Evolutionary conservation across 2,797 vertebrate species (phyloP).

Genomic region (Coccyzus lansbergi): DNA sequence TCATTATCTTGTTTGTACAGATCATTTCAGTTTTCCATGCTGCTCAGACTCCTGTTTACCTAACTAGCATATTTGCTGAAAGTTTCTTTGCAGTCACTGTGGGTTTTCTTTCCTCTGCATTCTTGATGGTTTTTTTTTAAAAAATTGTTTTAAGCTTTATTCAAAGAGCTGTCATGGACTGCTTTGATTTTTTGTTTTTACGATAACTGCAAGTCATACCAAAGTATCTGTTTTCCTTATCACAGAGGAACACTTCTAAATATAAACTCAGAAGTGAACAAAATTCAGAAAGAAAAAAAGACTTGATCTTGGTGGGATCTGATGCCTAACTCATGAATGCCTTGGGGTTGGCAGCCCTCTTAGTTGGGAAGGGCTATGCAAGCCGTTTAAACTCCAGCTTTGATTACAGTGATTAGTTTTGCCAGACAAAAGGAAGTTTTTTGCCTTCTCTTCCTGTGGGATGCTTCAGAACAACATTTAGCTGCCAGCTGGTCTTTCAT

Average conservation of each 20-base stretch:
- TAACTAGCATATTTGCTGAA: neutral
- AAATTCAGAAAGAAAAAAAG: neutral
- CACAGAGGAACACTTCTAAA: conserved; percentile 12
- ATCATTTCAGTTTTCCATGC: neutral
- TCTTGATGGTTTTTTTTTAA: neutral
- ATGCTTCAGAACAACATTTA: conserved; percentile 45
- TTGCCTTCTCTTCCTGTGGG: conserved; percentile 47
- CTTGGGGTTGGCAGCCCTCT: neutral
- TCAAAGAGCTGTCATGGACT: neutral
- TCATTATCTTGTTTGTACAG: neutral
- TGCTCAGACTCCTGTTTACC: neutral
- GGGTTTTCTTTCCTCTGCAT: neutral
- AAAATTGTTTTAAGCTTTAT: conserved; percentile 16
- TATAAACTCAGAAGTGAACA: neutral
- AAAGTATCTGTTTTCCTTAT: neutral
- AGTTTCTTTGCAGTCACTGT: neutral
- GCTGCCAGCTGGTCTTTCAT: conserved; percentile 52
- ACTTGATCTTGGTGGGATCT: neutral
- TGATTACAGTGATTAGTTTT: conserved; percentile 45
- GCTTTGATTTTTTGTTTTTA: conserved; percentile 50
- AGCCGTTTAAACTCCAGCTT: neutral
- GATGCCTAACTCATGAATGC: neutral
- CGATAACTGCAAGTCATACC: conserved; percentile 20
- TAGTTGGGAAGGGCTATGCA: neutral
- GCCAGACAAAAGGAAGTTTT: conserved; percentile 49